Percentiles rank a stretch among this genome's conserved stretches.
Evolutionary conservation across 2,888 invertebrate genomes (phyloP).

Genomic region (Apodemia duryi): DNA sequence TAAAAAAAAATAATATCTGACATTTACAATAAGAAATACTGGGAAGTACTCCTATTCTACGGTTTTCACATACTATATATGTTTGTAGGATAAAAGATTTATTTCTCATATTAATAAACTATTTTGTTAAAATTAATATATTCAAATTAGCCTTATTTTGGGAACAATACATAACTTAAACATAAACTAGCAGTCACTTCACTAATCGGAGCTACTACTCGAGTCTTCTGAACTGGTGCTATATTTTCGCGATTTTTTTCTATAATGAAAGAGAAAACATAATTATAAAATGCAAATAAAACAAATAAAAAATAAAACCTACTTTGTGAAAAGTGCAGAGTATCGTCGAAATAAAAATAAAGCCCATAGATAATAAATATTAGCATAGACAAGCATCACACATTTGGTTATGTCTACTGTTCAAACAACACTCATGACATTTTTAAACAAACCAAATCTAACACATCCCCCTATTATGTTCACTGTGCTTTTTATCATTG

Average conservation of each 20-base stretch:
- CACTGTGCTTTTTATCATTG: conserved; percentile 10
- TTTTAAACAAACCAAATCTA: conserved; percentile 8
- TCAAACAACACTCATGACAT: conserved; percentile 14
- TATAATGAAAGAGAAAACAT: conserved; percentile 63
- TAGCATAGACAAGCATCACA: conserved; percentile 14
- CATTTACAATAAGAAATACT: no score
- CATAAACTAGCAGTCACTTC: conserved; percentile 51
- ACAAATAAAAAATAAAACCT: conserved; percentile 53
- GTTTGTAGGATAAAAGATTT: no score
- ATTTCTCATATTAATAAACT: no score
- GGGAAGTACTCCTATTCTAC: no score
- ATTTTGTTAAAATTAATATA: conserved; percentile 25
- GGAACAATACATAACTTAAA: conserved; percentile 48
- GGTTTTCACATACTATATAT: no score
- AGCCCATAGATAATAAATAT: conserved; percentile 9
- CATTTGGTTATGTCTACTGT: conserved; percentile 8
- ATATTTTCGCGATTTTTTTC: conserved; percentile 73
- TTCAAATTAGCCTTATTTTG: conserved; percentile 22
- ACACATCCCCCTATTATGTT: not conserved
- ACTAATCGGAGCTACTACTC: conserved; percentile 69
- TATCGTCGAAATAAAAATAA: conserved; percentile 17
- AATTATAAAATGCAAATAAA: conserved; percentile 37
- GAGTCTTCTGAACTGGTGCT: conserved; percentile 73
- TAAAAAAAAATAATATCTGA: no score
- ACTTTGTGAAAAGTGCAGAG: conserved; percentile 33